Percentiles rank a stretch among this genome's conserved stretches.
Evolutionary conservation across 2,113 vertebrate genomes (phyloP).

Genomic region (Aramus guarauna): DNA sequence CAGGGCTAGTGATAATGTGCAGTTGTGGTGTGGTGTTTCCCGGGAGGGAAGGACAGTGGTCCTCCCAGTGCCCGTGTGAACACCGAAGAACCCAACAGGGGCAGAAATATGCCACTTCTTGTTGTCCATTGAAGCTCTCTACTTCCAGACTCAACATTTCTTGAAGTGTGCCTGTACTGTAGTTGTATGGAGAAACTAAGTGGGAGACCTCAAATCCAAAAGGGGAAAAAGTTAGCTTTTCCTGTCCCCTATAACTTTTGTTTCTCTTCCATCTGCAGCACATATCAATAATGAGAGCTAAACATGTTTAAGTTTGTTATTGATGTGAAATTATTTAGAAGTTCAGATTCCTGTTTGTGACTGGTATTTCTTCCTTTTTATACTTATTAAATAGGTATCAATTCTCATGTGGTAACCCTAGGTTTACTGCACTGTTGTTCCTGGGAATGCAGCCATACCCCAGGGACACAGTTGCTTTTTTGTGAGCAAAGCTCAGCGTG

Average conservation of each 20-base stretch:
- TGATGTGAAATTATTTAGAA: neutral
- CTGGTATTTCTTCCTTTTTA: neutral
- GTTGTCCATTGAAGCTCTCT: neutral
- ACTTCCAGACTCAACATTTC: neutral
- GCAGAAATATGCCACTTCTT: neutral
- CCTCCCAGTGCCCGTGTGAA: neutral
- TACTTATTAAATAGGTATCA: neutral
- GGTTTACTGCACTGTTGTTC: neutral
- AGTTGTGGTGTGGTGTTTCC: neutral
- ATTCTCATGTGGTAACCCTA: neutral
- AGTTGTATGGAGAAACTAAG: neutral
- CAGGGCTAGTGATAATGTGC: neutral
- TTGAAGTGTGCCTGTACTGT: neutral
- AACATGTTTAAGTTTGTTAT: neutral
- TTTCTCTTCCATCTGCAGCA: neutral
- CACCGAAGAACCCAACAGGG: neutral
- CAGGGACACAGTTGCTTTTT: neutral
- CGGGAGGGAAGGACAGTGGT: neutral
- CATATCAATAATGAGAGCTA: neutral
- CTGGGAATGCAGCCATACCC: neutral
- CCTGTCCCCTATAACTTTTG: neutral
- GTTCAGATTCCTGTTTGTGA: neutral
- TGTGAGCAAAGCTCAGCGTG: neutral
- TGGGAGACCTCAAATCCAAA: neutral
- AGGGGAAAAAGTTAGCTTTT: neutral